phyloP scores from a whole-genome alignment of 2,113 vertebrate species.

The Chlorodrepanis virens region DNA sequence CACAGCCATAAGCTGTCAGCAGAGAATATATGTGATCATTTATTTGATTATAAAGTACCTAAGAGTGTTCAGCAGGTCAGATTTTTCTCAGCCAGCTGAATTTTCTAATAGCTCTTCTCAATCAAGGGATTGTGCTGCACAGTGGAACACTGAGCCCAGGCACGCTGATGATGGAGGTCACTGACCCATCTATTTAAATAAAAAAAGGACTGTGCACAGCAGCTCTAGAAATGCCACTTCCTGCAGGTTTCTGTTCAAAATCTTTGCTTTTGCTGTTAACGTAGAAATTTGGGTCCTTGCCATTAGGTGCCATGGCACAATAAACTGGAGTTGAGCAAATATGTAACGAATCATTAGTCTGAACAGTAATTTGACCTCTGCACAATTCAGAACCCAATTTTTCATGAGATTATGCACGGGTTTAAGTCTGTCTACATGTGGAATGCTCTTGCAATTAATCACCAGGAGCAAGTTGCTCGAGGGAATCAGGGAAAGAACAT shows the following conservation, averaged over 20 bases:
- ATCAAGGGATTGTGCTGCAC: slow-evolving; percentile 48
- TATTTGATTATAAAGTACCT: slow-evolving; percentile 71
- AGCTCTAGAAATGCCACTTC: background rate
- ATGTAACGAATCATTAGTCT: background rate
- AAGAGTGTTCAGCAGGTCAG: slow-evolving; percentile 51
- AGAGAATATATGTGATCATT: slow-evolving; percentile 56
- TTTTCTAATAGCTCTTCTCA: slow-evolving; percentile 65
- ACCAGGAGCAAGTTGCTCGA: background rate
- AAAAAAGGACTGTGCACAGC: background rate
- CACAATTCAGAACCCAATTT: background rate
- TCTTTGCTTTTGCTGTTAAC: background rate
- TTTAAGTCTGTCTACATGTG: background rate
- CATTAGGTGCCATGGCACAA: background rate
- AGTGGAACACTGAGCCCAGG: slow-evolving; percentile 21
- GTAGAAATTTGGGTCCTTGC: background rate
- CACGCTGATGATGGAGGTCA: slow-evolving; percentile 37
- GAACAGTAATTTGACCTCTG: background rate
- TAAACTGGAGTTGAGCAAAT: background rate
- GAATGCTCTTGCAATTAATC: slow-evolving; percentile 23
- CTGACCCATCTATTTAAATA: slow-evolving; percentile 39
- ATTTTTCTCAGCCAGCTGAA: slow-evolving; percentile 47
- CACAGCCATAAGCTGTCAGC: slow-evolving; percentile 48
- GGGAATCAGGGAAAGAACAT: background rate
- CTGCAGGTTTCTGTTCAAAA: background rate
- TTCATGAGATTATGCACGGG: background rate